These are phyloP conservation scores for Crocidura indochinensis DNA, from an alignment of 2,797 vertebrate genomes.

Conservation along the genomic window DNA sequence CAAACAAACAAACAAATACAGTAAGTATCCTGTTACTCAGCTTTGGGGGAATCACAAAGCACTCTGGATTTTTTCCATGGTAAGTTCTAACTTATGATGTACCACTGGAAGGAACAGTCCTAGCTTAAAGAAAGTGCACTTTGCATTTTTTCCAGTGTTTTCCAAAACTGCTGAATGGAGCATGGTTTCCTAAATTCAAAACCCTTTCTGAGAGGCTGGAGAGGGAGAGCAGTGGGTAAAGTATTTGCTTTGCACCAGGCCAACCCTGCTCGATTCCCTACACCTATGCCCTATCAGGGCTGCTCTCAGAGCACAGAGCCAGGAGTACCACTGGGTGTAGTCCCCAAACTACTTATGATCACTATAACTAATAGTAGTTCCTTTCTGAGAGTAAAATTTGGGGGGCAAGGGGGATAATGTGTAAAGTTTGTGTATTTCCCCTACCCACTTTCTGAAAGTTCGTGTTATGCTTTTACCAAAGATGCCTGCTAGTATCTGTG, in stretches of 20 bases:
- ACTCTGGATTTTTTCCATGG: neutral
- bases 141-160: slow-evolving; percentile 1
- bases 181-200: neutral
- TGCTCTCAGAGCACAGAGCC: too few species aligned
- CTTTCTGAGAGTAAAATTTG: slow-evolving; percentile 46
- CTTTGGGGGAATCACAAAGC: neutral
- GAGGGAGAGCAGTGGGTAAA: too few species aligned
- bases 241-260: too few species aligned
- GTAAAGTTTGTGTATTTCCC: neutral
- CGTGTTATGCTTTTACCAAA: neutral
- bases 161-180: slow-evolving; percentile 15
- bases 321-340: too few species aligned
- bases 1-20: too few species aligned
- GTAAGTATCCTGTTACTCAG: too few species aligned
- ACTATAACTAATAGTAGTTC: slow-evolving; percentile 1
- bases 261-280: too few species aligned
- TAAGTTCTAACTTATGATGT: neutral
- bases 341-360: too few species aligned
- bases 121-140: neutral
- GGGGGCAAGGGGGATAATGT: neutral
- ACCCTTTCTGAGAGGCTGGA: too few species aligned
- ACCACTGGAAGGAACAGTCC: neutral
- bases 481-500: neutral
- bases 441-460: neutral
- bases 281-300: too few species aligned